These are phyloP conservation scores for Trachelipus rathkii DNA, from an alignment of 1,140 invertebrate species.

Conservation along the genomic window DNA sequence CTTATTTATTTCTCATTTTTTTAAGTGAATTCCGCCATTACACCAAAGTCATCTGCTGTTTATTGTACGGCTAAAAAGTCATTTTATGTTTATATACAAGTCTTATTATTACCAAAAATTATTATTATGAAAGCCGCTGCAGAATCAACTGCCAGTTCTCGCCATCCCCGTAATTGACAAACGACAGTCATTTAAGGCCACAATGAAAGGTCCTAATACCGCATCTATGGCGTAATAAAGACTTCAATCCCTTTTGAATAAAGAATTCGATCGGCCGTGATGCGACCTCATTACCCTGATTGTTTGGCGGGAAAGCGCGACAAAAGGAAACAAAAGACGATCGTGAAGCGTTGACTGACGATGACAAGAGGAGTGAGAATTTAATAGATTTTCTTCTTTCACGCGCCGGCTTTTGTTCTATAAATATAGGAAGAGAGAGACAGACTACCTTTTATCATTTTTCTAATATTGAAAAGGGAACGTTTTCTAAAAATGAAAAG, in stretches of 20 bases:
- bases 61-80: too few relatives aligned
- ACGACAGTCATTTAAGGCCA: constrained; percentile 9
- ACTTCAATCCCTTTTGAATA: constrained; percentile 8
- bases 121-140: not conserved
- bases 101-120: too few relatives aligned
- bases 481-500: too few relatives aligned
- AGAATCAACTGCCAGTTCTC: not conserved
- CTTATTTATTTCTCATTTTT: too few relatives aligned
- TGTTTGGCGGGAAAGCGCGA: constrained; percentile 10
- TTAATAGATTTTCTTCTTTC: not conserved
- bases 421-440: too few relatives aligned
- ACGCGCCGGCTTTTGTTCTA: too few relatives aligned
- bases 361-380: not conserved
- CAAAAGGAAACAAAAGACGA: constrained; percentile 8
- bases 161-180: constrained; percentile 6
- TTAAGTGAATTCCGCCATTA: too few relatives aligned
- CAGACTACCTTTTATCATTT: too few relatives aligned
- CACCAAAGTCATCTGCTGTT: too few relatives aligned
- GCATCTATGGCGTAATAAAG: not conserved
- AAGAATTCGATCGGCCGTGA: constrained; percentile 2
- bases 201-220: constrained; percentile 8
- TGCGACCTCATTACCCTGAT: constrained; percentile 8
- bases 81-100: too few relatives aligned
- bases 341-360: not conserved
- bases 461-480: too few relatives aligned